Evolutionary conservation across 2,888 invertebrate species (phyloP), one percentile per base, ranked within the genome.

Genomic region (Cheilosia vernalis): DNA sequence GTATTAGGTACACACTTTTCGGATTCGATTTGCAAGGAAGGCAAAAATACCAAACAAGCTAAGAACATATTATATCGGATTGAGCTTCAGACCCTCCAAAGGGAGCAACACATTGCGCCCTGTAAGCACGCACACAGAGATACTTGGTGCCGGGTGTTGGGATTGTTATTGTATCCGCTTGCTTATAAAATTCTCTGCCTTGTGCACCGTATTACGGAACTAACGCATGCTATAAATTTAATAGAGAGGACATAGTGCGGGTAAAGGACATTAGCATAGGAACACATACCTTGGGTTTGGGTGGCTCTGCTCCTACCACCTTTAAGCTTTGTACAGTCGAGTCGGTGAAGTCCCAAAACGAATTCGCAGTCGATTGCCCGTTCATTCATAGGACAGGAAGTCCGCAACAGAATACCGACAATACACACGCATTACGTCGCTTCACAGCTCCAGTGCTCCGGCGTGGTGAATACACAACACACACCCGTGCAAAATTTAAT

Each of bases 211-310:
- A 58, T 70, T 70, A 51, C 55, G 37, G 13, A 37, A 37, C 37
- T 21, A 42, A 69, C 63, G 76, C 69, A 64, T 77, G 70, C 60
- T 53, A 70, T 70, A 70, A 64, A 70, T 82, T 73, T 60, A 77
- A 60, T n/a, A 47, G 17, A 81, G 69, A 49, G 51, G 76, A 83
- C 61, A 66, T 67, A 27, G 27, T 27, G 27, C 27, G 27, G 27
- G 27, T 27, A 6, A 76, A 42, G 56, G 81, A 83, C 63, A 66
- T 73, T 67, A 73, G 58, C 67, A 73, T 56, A 24, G 21, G 40
- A 55, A 17, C 13, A 55, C 17, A 27, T 5, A 17, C 53, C 49
- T 30, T 44, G 37, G 51, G 30, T 30, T 7, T 30, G 30, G 30
- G 9, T 9, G 9, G 30, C 3, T 9, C 9, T 30, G 9, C 2